Percentiles rank a stretch among this genome's conserved stretches.
phyloP scores from a whole-genome alignment of 2,888 invertebrate species.

The Heliconius ismenius region DNA sequence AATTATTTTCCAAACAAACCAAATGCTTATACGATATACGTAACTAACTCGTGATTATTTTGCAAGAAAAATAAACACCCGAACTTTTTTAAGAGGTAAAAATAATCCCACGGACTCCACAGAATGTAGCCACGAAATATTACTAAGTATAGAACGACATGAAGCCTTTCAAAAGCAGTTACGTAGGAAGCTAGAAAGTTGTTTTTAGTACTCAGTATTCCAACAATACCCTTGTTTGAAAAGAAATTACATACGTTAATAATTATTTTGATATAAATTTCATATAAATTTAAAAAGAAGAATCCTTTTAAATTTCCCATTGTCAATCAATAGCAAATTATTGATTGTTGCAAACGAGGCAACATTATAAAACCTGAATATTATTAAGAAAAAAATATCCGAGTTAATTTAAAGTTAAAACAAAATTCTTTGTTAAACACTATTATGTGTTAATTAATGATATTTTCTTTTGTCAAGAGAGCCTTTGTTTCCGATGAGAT shows the following conservation, averaged over 20 bases:
- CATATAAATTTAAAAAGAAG: not conserved
- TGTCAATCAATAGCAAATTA: not conserved
- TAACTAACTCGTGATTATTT: not conserved
- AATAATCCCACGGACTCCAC: not conserved
- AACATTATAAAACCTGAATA: not conserved
- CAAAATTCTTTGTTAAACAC: constrained; percentile 1
- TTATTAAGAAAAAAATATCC: not conserved
- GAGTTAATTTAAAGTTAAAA: not conserved
- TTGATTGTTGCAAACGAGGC: not conserved
- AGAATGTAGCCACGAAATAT: constrained; percentile 9
- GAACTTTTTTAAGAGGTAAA: not conserved
- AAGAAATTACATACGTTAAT: not conserved
- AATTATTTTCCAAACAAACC: not conserved
- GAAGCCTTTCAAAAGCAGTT: constrained; percentile 57
- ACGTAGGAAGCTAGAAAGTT: constrained; percentile 47
- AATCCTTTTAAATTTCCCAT: not conserved
- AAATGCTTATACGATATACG: no score
- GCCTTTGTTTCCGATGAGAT: constrained; percentile 34
- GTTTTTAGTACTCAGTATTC: constrained; percentile 16
- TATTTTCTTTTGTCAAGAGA: constrained; percentile 31
- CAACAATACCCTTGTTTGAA: not conserved
- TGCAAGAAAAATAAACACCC: constrained; percentile 52
- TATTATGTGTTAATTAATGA: constrained; percentile 30
- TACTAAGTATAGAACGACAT: constrained; percentile 33
- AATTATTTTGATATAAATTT: not conserved